Conservation (phyloP, 1,140 invertebrate species). For the Rhopalosiphum maidis region DNA sequence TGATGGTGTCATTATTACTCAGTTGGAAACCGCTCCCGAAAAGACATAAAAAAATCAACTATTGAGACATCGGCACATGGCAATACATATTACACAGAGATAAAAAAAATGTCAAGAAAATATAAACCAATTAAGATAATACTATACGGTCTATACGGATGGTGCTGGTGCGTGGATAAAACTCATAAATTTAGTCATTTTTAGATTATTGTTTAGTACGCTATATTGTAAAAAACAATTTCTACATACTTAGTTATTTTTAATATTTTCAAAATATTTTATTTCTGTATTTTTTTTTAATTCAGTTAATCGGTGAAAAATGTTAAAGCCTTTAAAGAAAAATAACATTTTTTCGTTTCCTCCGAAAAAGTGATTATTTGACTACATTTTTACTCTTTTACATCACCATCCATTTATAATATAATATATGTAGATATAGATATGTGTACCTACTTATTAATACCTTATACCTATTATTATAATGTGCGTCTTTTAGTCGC, state of each 20-base stretch:
- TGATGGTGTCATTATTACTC: not conserved
- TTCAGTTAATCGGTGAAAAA: not conserved
- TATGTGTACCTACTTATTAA: no score
- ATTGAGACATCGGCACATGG: not conserved
- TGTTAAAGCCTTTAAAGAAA: not conserved
- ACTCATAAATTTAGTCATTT: not conserved
- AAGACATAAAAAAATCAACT: not conserved
- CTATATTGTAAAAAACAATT: not conserved
- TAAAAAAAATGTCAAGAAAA: not conserved
- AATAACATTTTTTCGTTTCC: not conserved
- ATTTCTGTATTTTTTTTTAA: not conserved
- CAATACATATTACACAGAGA: not conserved
- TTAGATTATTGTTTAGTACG: not conserved
- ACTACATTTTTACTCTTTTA: not conserved
- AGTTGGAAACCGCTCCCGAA: slow-evolving; percentile 19
- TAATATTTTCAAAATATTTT: not conserved
- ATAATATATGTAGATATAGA: not conserved
- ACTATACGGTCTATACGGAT: no score
- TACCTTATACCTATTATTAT: no score
- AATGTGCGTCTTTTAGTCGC: no score
- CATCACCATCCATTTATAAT: not conserved
- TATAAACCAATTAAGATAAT: not conserved
- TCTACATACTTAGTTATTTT: not conserved
- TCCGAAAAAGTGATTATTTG: not conserved
- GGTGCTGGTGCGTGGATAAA: not conserved